A percentile compares a stretch with the other conserved stretches of the same genome.
Conservation (phyloP, 1,140 invertebrate genomes). For the Pantala flavescens region DNA sequence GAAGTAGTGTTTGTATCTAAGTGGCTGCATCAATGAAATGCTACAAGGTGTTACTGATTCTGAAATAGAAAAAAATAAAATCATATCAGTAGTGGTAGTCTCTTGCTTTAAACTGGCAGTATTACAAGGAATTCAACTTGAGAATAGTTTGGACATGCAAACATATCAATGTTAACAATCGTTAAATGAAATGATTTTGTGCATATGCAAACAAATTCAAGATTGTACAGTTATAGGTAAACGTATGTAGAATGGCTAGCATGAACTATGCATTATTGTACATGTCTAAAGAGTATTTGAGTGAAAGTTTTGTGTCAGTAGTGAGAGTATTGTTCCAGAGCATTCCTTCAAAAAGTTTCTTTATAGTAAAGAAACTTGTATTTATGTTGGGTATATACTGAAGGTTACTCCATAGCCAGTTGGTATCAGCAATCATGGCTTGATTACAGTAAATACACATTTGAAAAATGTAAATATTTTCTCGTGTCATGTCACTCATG, state of each 20-base stretch:
- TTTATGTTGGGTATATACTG: slow-evolving; percentile 4
- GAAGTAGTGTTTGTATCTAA: slow-evolving; percentile 3
- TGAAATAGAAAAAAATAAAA: not conserved
- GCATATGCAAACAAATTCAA: not conserved
- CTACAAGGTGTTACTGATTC: slow-evolving; percentile 1
- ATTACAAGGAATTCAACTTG: not conserved
- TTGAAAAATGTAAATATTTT: slow-evolving; percentile 11
- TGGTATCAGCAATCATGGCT: not conserved
- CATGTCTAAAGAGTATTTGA: not conserved
- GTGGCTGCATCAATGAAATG: slow-evolving; percentile 1
- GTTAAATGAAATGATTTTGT: not conserved
- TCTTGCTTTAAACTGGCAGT: slow-evolving; percentile 9
- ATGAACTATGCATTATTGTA: not conserved
- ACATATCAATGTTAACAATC: not conserved
- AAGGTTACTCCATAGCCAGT: not conserved
- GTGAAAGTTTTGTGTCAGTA: not conserved
- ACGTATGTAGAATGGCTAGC: slow-evolving; percentile 1
- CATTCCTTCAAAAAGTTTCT: not conserved
- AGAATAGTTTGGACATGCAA: slow-evolving; percentile 9
- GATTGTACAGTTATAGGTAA: not conserved
- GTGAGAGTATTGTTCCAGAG: slow-evolving; percentile 6
- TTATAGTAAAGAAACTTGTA: slow-evolving; percentile 8
- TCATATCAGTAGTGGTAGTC: not conserved
- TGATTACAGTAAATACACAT: not conserved
- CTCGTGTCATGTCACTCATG: slow-evolving; percentile 4